Conservation (phyloP, 2,113 vertebrate species). For the Lepisosteus osseus region DNA sequence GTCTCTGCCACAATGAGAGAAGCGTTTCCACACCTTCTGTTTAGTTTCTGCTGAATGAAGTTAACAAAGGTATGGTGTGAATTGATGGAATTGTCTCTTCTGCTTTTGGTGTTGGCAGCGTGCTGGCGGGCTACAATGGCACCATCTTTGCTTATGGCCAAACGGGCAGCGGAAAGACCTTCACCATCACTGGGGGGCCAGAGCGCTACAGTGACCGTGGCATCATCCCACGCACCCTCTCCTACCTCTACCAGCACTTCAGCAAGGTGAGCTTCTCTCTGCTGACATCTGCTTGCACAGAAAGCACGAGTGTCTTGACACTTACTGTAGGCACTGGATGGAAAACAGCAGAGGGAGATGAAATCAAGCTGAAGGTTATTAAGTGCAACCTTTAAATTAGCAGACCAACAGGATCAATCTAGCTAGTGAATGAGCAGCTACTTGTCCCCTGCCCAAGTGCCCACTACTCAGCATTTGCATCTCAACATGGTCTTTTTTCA, state of each 20-base stretch:
- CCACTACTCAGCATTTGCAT: too few relatives aligned
- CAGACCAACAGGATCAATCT: too few relatives aligned
- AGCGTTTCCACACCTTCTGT: constrained; percentile 14
- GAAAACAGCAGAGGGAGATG: too few relatives aligned
- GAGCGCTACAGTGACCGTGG: constrained; percentile 85
- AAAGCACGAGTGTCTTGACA: too few relatives aligned
- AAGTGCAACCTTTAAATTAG: too few relatives aligned
- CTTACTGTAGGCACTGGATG: too few relatives aligned
- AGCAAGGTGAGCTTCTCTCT: constrained; percentile 60
- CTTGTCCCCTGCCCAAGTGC: too few relatives aligned
- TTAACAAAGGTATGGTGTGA: neutral
- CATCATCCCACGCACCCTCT: constrained; percentile 87
- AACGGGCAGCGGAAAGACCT: constrained; percentile 95
- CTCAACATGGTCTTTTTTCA: too few relatives aligned
- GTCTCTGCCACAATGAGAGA: too few relatives aligned
- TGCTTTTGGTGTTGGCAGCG: constrained; percentile 60
- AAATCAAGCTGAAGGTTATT: too few relatives aligned
- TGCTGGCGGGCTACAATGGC: constrained; percentile 87
- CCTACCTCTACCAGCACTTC: constrained; percentile 80
- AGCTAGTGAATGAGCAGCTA: too few relatives aligned
- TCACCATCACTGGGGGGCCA: constrained; percentile 92
- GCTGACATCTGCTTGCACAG: too few relatives aligned
- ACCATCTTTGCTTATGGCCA: constrained; percentile 97
- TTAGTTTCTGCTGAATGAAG: constrained; percentile 6
- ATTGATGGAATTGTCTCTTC: constrained; percentile 1